phyloP scores from a whole-genome alignment of 30 jellyfish, hydroid and myxozoan genomes.

The Cassiopea andromeda region DNA sequence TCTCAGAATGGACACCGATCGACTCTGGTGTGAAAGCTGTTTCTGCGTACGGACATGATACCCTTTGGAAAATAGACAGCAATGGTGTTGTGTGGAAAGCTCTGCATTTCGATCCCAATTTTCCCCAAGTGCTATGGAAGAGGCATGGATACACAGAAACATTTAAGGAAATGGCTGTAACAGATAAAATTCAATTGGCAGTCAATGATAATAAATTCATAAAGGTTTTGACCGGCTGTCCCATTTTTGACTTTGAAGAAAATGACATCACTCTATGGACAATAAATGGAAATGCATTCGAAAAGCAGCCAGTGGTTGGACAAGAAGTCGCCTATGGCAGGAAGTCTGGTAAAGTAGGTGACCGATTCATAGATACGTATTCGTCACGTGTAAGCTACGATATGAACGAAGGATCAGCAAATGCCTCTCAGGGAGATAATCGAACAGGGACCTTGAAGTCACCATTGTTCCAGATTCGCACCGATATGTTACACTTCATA shows the following conservation, averaged over 20 bases:
- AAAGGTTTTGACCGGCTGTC: conserved; percentile 41
- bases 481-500: conserved; percentile 31
- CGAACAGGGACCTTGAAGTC: conserved; percentile 45
- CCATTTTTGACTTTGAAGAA: conserved; percentile 59
- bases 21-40: not conserved
- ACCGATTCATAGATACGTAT: conserved; percentile 37
- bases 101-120: not conserved
- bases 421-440: conserved; percentile 11
- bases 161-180: conserved; percentile 36
- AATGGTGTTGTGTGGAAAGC: conserved; percentile 25
- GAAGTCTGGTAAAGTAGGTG: conserved; percentile 39
- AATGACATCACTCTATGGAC: conserved; percentile 18
- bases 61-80: conserved; percentile 39
- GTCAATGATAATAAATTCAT: conserved; percentile 1
- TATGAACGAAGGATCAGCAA: not conserved
- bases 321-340: not conserved
- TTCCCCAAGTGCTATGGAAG: conserved; percentile 20
- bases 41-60: conserved; percentile 28
- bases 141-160: conserved; percentile 9
- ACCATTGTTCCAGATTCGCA: conserved; percentile 48
- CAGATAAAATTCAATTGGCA: conserved; percentile 21
- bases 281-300: conserved; percentile 19
- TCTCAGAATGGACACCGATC: not conserved
- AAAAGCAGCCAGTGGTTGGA: conserved; percentile 39
- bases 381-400: conserved; percentile 6